Conservation (phyloP, 1,140 invertebrate species). For the Drosophila ohnishii region DNA sequence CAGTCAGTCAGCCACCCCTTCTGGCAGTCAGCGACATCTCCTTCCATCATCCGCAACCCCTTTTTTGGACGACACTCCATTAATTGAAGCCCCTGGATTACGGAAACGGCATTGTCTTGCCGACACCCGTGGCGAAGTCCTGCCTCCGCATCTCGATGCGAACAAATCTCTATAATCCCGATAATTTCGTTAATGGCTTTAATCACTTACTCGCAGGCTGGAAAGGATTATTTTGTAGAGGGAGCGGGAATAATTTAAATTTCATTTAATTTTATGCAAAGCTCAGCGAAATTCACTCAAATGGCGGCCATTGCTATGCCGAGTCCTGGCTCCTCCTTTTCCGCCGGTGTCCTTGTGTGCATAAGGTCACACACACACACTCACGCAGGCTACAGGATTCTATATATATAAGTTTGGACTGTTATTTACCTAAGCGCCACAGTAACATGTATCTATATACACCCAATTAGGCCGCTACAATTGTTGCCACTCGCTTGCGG, state of each 20-base stretch:
- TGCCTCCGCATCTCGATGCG: conserved; percentile 44
- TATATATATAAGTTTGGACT: conserved; percentile 10
- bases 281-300: conserved; percentile 32
- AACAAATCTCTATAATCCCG: conserved; percentile 81
- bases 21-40: conserved; percentile 5
- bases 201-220: conserved; percentile 75
- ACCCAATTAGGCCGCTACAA: conserved; percentile 79
- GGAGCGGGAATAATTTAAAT: conserved; percentile 44
- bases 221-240: conserved; percentile 54
- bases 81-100: conserved; percentile 82
- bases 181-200: conserved; percentile 83
- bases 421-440: conserved; percentile 65
- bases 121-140: conserved; percentile 59
- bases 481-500: conserved; percentile 61
- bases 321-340: conserved; percentile 67
- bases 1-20: conserved; percentile 9
- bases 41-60: conserved; percentile 50
- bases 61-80: conserved; percentile 71
- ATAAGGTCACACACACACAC: conserved; percentile 48
- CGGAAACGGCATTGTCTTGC: conserved; percentile 79
- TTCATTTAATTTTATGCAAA: conserved; percentile 56
- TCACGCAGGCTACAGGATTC: not conserved
- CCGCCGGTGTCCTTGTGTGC: conserved; percentile 39
- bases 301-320: conserved; percentile 63
- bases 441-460: conserved; percentile 53